These are phyloP conservation scores for Andricus curvator DNA, from an alignment of 2,888 invertebrate species.

Conservation along the genomic window DNA sequence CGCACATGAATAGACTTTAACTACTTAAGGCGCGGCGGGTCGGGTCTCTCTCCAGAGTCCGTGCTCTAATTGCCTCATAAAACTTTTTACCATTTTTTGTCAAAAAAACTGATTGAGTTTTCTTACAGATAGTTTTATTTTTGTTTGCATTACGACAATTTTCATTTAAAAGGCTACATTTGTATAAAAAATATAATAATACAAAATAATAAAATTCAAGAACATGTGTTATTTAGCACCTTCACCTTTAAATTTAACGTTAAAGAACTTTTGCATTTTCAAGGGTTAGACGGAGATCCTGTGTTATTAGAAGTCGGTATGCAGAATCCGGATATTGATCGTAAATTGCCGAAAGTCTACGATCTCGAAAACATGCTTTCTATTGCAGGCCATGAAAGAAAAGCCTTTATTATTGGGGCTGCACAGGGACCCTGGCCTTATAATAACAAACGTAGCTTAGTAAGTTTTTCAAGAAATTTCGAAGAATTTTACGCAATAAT, in stretches of 20 bases:
- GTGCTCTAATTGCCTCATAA: too few relatives aligned
- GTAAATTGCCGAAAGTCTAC: not conserved
- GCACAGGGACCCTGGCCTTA: constrained; percentile 95
- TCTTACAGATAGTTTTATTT: too few relatives aligned
- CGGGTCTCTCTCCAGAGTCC: too few relatives aligned
- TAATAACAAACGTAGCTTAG: not conserved
- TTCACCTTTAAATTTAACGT: not conserved
- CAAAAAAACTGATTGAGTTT: too few relatives aligned
- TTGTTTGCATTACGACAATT: too few relatives aligned
- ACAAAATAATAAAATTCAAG: too few relatives aligned
- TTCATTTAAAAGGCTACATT: too few relatives aligned
- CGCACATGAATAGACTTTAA: too few relatives aligned
- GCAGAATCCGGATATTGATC: not conserved
- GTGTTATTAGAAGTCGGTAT: not conserved
- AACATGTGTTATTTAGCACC: too few relatives aligned
- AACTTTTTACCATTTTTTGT: too few relatives aligned
- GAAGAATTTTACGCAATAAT: not conserved
- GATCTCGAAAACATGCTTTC: not conserved
- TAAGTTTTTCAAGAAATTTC: not conserved
- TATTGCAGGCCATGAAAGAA: not conserved
- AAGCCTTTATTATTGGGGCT: constrained; percentile 88
- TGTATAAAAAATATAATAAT: too few relatives aligned
- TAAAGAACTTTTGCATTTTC: not conserved
- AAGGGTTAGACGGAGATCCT: not conserved
- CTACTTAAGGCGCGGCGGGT: too few relatives aligned